phyloP scores from a whole-genome alignment of 2,113 vertebrate genomes.

The Colistium nudipinnis region DNA sequence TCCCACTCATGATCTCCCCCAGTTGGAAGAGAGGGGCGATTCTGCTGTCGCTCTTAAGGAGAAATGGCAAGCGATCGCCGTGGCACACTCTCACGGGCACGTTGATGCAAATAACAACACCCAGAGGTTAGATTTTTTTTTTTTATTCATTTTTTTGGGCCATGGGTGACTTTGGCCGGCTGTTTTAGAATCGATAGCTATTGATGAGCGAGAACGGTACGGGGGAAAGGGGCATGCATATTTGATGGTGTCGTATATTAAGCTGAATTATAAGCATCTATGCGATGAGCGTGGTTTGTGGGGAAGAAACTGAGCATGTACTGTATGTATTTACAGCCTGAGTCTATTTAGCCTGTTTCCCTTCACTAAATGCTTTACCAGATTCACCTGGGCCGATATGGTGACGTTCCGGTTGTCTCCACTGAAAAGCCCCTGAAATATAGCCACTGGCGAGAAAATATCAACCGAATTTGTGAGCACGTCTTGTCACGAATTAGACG shows the following conservation, averaged over 20 bases:
- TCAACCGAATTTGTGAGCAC: constrained; percentile 8
- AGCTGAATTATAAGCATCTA: constrained; percentile 60
- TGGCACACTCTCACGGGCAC: constrained; percentile 44
- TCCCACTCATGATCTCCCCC: constrained; percentile 68
- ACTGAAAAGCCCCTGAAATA: not conserved
- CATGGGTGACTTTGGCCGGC: constrained; percentile 71
- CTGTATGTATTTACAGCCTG: not conserved
- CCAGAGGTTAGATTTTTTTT: constrained; percentile 71
- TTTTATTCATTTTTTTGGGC: too few species aligned
- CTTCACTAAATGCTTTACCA: constrained; percentile 4
- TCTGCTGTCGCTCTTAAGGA: constrained; percentile 73
- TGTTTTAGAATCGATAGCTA: constrained; percentile 79
- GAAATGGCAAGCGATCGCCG: constrained; percentile 76
- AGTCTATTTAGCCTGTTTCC: constrained; percentile 6
- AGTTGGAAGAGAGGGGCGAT: constrained; percentile 73
- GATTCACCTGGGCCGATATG: not conserved
- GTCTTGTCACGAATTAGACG: constrained; percentile 19
- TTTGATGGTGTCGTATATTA: constrained; percentile 65
- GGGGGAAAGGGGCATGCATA: constrained; percentile 66
- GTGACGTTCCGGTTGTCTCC: constrained; percentile 3
- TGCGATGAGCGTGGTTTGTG: constrained; percentile 28
- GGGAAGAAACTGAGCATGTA: constrained; percentile 4
- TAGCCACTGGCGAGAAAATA: not conserved
- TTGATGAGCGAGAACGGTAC: constrained; percentile 73
- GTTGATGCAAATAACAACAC: constrained; percentile 69